A percentile compares a stretch with the other conserved stretches of the same genome.
These are phyloP conservation scores for Pangasius djambal DNA, from an alignment of 2,797 vertebrate species.

Conservation along the genomic window DNA sequence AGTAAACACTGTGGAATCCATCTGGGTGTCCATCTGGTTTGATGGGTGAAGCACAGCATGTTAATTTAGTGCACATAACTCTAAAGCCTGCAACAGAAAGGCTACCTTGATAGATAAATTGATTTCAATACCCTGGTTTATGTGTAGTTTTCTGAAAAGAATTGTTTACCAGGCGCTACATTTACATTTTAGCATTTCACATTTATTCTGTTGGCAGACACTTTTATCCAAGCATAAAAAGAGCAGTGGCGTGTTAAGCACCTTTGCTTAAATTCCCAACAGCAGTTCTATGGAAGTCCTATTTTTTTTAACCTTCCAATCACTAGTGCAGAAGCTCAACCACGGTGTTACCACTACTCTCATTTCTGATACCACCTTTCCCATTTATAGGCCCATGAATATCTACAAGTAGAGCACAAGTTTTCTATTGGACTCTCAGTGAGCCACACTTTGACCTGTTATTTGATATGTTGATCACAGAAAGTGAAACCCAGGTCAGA, in stretches of 20 bases:
- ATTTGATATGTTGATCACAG: background rate
- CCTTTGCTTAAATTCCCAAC: background rate
- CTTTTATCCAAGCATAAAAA: background rate
- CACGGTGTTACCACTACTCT: background rate
- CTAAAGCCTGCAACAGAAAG: constrained; percentile 15
- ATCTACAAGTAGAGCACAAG: background rate
- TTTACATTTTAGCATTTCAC: background rate
- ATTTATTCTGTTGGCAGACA: background rate
- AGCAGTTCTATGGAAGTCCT: background rate
- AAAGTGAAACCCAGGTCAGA: constrained; percentile 31
- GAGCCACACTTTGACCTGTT: background rate
- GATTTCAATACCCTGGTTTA: background rate
- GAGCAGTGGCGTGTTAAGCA: background rate
- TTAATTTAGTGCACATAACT: constrained; percentile 53
- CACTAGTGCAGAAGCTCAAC: background rate
- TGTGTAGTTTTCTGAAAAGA: background rate
- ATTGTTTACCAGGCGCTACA: background rate
- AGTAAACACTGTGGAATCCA: constrained; percentile 70
- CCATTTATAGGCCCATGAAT: background rate
- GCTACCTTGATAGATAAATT: background rate
- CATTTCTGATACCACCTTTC: background rate
- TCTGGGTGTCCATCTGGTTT: constrained; percentile 79
- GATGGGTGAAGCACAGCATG: constrained; percentile 53
- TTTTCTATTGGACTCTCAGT: background rate
- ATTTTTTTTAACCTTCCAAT: background rate